Conservation (phyloP, 1,140 invertebrate genomes). For the Eriosoma lanigerum region DNA sequence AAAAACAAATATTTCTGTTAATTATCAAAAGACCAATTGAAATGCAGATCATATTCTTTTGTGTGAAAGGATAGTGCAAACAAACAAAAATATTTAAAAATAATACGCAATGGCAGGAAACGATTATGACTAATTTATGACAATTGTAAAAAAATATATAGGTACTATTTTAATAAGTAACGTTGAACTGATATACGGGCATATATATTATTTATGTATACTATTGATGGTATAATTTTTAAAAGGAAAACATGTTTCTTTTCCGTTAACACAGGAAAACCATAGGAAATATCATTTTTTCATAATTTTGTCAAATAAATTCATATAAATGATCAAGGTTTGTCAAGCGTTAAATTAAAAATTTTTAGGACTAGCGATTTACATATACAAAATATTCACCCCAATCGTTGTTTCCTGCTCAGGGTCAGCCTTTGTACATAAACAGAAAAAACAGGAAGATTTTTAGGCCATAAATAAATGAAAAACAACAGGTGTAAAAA, state of each 20-base stretch:
- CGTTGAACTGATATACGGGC: neutral
- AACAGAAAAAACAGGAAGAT: constrained; percentile 23
- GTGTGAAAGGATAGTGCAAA: constrained; percentile 3
- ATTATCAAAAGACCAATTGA: constrained; percentile 30
- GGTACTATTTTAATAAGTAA: neutral
- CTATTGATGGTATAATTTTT: neutral
- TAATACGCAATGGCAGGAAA: neutral
- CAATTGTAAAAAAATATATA: neutral
- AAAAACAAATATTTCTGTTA: constrained; percentile 22
- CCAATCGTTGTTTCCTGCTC: constrained; percentile 36
- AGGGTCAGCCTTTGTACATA: constrained; percentile 24
- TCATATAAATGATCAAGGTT: constrained; percentile 1
- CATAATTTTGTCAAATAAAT: constrained; percentile 11
- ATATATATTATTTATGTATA: neutral
- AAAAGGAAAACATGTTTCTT: constrained; percentile 1
- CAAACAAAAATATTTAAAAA: constrained; percentile 16
- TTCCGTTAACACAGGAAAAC: too few relatives aligned
- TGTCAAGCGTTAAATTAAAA: constrained; percentile 49
- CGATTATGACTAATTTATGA: neutral
- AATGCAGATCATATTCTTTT: constrained; percentile 23
- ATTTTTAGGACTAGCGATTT: constrained; percentile 48
- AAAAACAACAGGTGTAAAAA: constrained; percentile 51
- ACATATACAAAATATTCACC: constrained; percentile 50
- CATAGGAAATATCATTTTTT: neutral
- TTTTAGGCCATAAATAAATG: constrained; percentile 31